A percentile compares a stretch with the other conserved stretches of the same genome.
These are phyloP conservation scores for Sus scrofa DNA, from an alignment of 2,113 vertebrate species.

Conservation along the genomic window DNA sequence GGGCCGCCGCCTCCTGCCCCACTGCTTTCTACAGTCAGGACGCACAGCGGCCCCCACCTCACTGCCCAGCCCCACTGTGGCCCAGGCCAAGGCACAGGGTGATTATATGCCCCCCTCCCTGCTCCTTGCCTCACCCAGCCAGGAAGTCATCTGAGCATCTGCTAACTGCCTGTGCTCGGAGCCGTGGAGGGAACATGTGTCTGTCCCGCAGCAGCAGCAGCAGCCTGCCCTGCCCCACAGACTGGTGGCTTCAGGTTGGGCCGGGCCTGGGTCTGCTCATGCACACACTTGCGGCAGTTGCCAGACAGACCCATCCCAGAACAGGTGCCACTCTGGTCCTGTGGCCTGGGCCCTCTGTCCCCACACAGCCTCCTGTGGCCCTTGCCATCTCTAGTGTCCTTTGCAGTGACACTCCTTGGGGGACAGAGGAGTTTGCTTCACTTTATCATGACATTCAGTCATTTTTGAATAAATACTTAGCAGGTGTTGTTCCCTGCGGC, in stretches of 20 bases:
- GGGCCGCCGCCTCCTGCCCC: rapidly evolving
- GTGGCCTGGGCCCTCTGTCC: neutral
- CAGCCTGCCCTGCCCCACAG: rapidly evolving
- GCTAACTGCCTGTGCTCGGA: rapidly evolving
- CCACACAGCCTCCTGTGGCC: too few species aligned
- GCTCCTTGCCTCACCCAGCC: neutral
- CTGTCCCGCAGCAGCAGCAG: neutral
- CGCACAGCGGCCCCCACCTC: neutral
- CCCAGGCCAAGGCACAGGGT: neutral
- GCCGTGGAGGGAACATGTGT: rapidly evolving
- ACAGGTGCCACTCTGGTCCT: too few species aligned
- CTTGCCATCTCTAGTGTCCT: neutral
- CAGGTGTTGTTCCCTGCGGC: neutral
- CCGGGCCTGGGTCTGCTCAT: too few species aligned
- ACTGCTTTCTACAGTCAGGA: neutral
- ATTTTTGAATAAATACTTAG: neutral
- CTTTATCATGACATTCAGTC: neutral
- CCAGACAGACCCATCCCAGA: neutral
- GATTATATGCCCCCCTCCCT: too few species aligned
- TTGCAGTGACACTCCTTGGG: neutral
- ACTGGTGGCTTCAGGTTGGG: too few species aligned
- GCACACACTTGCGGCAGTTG: neutral
- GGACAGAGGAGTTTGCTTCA: neutral
- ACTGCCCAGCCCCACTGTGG: neutral
- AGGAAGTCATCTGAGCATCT: neutral